These are phyloP conservation scores for Mastomys coucha DNA, from an alignment of 2,113 vertebrate species.

Conservation along the genomic window DNA sequence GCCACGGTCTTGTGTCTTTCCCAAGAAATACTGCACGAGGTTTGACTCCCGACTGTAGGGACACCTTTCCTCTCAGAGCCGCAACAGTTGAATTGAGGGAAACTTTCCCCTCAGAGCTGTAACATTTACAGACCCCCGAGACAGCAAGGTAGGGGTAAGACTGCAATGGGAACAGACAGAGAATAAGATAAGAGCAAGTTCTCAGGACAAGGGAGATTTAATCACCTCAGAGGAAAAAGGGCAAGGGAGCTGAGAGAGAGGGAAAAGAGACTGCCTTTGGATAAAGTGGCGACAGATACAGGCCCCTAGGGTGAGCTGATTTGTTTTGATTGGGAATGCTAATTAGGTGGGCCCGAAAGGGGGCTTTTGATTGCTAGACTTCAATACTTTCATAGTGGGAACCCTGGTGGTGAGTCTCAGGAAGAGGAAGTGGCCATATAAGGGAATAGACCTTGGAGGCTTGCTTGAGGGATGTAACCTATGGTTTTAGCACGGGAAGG, in stretches of 20 bases:
- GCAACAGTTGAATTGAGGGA: neutral
- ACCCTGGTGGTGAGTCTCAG: neutral
- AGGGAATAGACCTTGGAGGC: neutral
- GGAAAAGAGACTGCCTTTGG: neutral
- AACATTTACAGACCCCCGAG: neutral
- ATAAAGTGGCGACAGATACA: neutral
- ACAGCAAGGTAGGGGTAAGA: neutral
- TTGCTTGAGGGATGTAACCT: neutral
- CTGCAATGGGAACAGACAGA: neutral
- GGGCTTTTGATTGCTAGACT: neutral
- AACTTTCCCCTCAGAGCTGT: neutral
- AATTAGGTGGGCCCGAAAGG: too few species aligned
- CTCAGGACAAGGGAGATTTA: neutral
- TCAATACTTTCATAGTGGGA: neutral
- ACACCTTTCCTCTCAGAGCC: neutral
- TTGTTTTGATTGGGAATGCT: neutral
- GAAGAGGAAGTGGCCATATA: neutral
- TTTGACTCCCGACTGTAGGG: neutral
- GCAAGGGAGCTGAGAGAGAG: neutral
- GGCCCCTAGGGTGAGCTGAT: neutral
- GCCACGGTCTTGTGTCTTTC: neutral
- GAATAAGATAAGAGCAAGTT: neutral
- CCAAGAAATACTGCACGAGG: rapidly evolving
- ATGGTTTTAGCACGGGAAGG: neutral
- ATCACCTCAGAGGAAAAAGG: neutral